phyloP scores from a whole-genome alignment of 1,140 invertebrate species.

The Rhyacophila brunnea region DNA sequence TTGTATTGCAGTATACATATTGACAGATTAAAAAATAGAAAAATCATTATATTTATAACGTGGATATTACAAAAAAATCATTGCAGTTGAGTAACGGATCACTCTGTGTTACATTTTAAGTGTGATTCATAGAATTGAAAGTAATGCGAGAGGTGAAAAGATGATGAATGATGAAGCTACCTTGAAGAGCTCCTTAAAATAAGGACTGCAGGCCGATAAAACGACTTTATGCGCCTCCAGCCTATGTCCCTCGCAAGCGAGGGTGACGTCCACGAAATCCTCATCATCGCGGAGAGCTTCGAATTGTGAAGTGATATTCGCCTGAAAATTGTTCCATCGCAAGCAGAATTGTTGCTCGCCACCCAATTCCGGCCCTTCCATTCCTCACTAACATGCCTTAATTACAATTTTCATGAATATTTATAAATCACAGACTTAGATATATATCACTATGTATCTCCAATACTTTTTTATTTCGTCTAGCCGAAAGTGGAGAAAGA shows the following conservation, averaged over 20 bases:
- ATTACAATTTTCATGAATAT: conserved; percentile 56
- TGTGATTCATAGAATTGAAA: too few relatives aligned
- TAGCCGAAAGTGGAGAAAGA: conserved; percentile 55
- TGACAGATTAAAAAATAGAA: too few relatives aligned
- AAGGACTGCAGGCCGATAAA: conserved; percentile 75
- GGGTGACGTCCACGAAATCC: conserved; percentile 80
- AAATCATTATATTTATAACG: too few relatives aligned
- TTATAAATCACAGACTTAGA: conserved; percentile 43
- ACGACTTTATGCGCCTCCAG: conserved; percentile 79
- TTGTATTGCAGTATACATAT: too few relatives aligned
- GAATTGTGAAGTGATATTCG: conserved; percentile 81
- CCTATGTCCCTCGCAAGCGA: conserved; percentile 75
- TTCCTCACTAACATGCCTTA: conserved; percentile 58
- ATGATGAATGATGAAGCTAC: conserved; percentile 41
- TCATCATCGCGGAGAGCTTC: conserved; percentile 75
- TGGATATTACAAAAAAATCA: too few relatives aligned
- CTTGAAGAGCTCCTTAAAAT: conserved; percentile 80
- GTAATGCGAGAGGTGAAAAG: too few relatives aligned
- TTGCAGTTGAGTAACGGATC: too few relatives aligned
- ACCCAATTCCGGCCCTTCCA: conserved; percentile 59
- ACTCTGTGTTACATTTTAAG: too few relatives aligned
- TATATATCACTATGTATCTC: conserved; percentile 13
- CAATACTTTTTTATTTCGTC: conserved; percentile 44
- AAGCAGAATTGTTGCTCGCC: conserved; percentile 85
- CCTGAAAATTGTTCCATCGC: conserved; percentile 91